phyloP scores from a whole-genome alignment of 2,888 invertebrate genomes.

The Hydriomena furcata region DNA sequence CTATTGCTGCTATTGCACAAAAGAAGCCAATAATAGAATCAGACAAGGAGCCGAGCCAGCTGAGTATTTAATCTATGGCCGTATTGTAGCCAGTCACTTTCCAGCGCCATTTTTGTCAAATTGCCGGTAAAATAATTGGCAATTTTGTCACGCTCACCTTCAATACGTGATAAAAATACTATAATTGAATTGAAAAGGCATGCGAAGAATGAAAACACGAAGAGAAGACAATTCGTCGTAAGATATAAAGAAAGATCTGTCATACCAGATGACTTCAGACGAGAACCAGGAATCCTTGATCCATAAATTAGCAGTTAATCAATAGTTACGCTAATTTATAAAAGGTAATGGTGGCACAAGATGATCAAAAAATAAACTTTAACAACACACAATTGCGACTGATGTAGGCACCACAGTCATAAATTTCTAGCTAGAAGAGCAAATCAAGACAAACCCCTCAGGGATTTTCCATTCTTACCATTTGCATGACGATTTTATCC shows the following conservation, averaged over 20 bases:
- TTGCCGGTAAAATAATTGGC: constrained; percentile 58
- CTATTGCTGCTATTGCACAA: constrained; percentile 57
- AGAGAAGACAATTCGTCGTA: background rate
- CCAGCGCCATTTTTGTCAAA: constrained; percentile 68
- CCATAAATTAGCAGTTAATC: too few species aligned
- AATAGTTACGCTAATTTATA: too few species aligned
- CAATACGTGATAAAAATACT: constrained; percentile 20
- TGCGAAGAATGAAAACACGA: background rate
- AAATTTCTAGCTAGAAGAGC: too few species aligned
- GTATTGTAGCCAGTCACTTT: constrained; percentile 53
- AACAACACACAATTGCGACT: too few species aligned
- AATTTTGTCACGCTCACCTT: constrained; percentile 46
- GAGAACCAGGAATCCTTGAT: too few species aligned
- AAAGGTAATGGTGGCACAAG: too few species aligned
- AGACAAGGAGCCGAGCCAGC: constrained; percentile 56
- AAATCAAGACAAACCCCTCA: too few species aligned
- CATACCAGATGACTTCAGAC: too few species aligned
- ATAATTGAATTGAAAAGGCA: constrained; percentile 3
- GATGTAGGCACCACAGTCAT: too few species aligned
- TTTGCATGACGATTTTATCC: background rate
- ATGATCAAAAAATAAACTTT: too few species aligned
- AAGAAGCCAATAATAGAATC: constrained; percentile 52
- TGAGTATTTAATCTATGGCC: constrained; percentile 48
- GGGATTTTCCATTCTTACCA: background rate
- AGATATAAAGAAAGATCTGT: too few species aligned